Evolutionary conservation across 2,888 invertebrate species (phyloP).

Genomic region (Dynastes hyllus): DNA sequence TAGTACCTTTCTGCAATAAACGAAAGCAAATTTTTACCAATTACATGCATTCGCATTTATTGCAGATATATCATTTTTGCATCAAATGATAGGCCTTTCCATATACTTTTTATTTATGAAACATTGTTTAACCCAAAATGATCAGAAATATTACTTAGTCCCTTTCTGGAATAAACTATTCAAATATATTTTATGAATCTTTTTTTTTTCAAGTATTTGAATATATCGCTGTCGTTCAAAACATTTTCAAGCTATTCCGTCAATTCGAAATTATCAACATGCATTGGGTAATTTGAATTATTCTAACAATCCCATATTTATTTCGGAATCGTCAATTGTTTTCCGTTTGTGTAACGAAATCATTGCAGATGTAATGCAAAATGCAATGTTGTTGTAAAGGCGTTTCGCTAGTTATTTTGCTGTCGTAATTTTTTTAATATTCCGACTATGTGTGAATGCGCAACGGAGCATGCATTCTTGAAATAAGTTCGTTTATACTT

Average conservation of each 20-base stretch:
- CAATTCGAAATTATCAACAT: not conserved
- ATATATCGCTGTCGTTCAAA: not conserved
- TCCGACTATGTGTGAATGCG: constrained; percentile 2
- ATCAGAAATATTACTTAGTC: no score
- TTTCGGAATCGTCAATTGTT: not conserved
- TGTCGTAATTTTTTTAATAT: not conserved
- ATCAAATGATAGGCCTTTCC: no score
- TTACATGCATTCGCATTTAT: no score
- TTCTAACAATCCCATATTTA: not conserved
- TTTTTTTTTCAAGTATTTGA: no score
- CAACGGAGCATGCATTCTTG: constrained; percentile 11
- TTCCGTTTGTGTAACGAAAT: not conserved
- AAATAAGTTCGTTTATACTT: not conserved
- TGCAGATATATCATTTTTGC: no score
- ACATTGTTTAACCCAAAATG: no score
- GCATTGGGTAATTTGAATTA: not conserved
- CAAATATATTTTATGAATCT: no score
- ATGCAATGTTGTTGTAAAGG: not conserved
- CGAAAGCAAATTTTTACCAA: no score
- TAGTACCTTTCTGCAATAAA: no score
- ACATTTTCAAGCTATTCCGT: not conserved
- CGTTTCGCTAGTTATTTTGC: not conserved
- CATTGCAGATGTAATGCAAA: not conserved
- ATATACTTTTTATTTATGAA: no score
- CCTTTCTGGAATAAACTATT: no score